Evolutionary conservation across 2,113 vertebrate species (phyloP), one percentile per base, ranked within the genome.

Genomic region (Hypocryptadius cinnamomeus): DNA sequence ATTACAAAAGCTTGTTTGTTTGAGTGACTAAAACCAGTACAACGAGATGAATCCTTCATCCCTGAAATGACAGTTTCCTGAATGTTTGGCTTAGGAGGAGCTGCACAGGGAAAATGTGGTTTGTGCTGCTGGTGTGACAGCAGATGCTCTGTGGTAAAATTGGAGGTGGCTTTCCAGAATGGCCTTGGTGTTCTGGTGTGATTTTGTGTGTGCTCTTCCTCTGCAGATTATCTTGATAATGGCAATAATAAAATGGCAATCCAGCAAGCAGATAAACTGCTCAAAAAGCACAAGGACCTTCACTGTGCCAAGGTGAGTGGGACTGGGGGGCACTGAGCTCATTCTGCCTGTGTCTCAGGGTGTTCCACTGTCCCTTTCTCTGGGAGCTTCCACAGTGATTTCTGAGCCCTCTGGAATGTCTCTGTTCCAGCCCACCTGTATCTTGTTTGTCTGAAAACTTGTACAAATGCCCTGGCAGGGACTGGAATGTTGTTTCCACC

Each of bases 221-320:
- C 50, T 11, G 13, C 96, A 99, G 99, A 99, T 98, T 99, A 99
- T 95, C 99, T 99, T 25, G 99, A 99, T 92, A 99, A 99, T 99
- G 99, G 99, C 96, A 99, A 99, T 98, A 99, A 99, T 97, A 99
- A 99, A 97, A 99, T 99, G 99, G 99, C 99, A 40, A 99, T 99
- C 96, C 99, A 99, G 97, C 99, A 99, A 96, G 99, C 99, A 4
- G 99, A 99, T 92, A 99, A 99, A 83, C 96, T 99, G 97, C 98
- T 99, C 90, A 99, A 99, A 97, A 99, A 99, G 94, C 99, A 99
- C 93, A 99, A 98, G 92, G 99, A 99, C 96, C 98, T 99, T 95
- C 99, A 99, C 97, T 99, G 99, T 96, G 99, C 99, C 59, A 99
- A 99, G 98, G 99, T 99, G 94, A 86, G 97, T 92, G 42, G 12